Evolutionary conservation across 2,797 vertebrate genomes (phyloP), one percentile per base, ranked within the genome.

Genomic region (Coluber constrictor): DNA sequence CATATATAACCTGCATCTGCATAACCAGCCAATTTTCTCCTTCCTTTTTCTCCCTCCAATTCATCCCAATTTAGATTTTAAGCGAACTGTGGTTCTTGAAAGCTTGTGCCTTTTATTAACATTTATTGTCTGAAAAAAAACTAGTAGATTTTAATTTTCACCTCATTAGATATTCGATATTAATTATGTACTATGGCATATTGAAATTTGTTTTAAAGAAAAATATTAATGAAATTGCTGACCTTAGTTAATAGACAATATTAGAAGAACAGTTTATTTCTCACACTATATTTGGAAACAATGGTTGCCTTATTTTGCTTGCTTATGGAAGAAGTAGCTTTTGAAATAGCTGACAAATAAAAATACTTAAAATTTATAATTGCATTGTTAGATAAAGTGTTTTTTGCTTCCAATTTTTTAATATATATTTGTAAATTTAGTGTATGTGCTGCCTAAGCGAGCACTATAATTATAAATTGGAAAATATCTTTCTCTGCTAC

Each of bases 381-480:
- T 93, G 11, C 93, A 95, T 79, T 47, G n/a, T 94, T 91, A 89
- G 90, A 91, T 47, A 86, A 92, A 92, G 95, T 97, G 96, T 95
- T 93, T 25, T 93, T 93, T 74, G 90, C 6, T n/a, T 23, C 51
- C 87, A 93, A 47, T 91, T 94, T 92, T 86, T n/a, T 61, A 4
- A 96, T 94, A 23, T 94, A 83, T 93, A 93, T 94, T 66, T 93
- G 93, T 96, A 86, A 95, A 94, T 93, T 25, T 70, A 32, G n/a
- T 70, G 32, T 32, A 32, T 70, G 5, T 70, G 6, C 66, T 70
- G 13, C n/a, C 13, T n/a, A 70, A 32, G n/a, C 2, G 2, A 18
- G 15, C 0, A 16, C 66, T 94, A 86, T 93, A 93, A 94, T 66
- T 93, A 92, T 96, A 87, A 95, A 94, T 92, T n/a, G 92, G 88